Evolutionary conservation across 2,113 vertebrate species (phyloP).

Genomic region (Cnemophilus loriae): DNA sequence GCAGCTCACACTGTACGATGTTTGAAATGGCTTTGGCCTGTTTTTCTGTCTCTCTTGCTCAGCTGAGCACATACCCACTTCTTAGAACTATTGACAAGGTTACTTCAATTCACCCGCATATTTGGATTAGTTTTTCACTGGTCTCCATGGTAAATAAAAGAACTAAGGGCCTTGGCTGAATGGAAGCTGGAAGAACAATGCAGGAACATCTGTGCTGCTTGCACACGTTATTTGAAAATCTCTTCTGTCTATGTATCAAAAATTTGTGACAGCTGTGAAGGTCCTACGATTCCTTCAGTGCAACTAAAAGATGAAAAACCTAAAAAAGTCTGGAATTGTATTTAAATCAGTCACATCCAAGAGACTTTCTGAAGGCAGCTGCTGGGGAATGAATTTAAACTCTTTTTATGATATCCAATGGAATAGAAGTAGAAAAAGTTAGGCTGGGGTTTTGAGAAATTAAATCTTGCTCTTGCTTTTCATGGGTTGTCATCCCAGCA

Average conservation of each 20-base stretch:
- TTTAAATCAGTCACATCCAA: neutral
- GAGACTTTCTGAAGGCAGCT: constrained; percentile 2
- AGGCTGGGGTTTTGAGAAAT: neutral
- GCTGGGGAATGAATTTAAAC: neutral
- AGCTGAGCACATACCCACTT: neutral
- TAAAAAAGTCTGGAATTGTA: neutral
- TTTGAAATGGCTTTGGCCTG: constrained; percentile 17
- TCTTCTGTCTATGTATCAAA: constrained; percentile 41
- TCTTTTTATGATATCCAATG: neutral
- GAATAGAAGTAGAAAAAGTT: neutral
- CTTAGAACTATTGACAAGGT: constrained; percentile 51
- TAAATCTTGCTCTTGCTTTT: neutral
- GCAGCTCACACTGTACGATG: neutral
- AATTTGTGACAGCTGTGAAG: constrained; percentile 28
- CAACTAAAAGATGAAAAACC: neutral
- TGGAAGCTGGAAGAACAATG: constrained; percentile 41
- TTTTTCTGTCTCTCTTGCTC: constrained; percentile 15
- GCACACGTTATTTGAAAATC: neutral
- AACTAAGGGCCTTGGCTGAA: neutral
- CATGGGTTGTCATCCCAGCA: neutral
- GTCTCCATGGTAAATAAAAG: constrained; percentile 55
- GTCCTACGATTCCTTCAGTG: neutral
- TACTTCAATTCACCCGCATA: constrained; percentile 14
- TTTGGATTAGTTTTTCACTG: constrained; percentile 40
- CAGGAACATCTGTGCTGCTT: constrained; percentile 31